Conservation (phyloP, 1,140 invertebrate species). For the Globodera rostochiensis region DNA sequence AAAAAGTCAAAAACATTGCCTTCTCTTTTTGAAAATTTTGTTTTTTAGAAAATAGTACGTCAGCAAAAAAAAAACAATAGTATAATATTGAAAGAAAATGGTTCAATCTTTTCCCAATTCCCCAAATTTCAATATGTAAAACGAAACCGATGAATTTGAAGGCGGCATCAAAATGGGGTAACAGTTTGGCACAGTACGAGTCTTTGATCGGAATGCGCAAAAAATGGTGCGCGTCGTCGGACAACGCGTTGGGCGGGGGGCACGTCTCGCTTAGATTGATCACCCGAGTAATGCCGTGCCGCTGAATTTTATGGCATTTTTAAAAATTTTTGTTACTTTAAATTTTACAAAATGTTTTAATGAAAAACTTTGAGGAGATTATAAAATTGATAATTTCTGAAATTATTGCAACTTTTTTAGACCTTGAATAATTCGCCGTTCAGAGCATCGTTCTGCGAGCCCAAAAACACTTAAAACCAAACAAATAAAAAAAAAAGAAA, state of each 20-base stretch:
- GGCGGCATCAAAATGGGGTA: constrained; percentile 71
- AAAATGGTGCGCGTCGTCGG: constrained; percentile 70
- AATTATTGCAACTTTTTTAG: too few species aligned
- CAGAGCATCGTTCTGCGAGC: constrained; percentile 72
- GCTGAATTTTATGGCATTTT: constrained; percentile 53
- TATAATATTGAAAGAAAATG: too few species aligned
- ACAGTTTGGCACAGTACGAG: constrained; percentile 70
- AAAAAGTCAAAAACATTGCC: too few species aligned
- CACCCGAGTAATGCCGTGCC: constrained; percentile 71
- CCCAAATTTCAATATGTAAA: too few species aligned
- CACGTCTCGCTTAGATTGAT: constrained; percentile 73
- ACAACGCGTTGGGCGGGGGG: constrained; percentile 70
- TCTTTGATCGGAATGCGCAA: constrained; percentile 73
- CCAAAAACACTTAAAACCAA: constrained; percentile 69
- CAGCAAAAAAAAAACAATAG: too few species aligned
- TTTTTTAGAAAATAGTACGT: too few species aligned
- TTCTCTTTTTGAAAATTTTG: too few species aligned
- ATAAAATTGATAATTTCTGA: constrained; percentile 22
- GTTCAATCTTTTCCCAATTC: too few species aligned
- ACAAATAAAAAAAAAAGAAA: too few species aligned
- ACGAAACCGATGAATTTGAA: constrained; percentile 73
- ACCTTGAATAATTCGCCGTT: constrained; percentile 70
- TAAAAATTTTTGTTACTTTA: not conserved
- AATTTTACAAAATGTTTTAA: not conserved
- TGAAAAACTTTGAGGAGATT: not conserved